Evolutionary conservation across 2,797 vertebrate species (phyloP).

Genomic region (Semaprochilodus insignis): DNA sequence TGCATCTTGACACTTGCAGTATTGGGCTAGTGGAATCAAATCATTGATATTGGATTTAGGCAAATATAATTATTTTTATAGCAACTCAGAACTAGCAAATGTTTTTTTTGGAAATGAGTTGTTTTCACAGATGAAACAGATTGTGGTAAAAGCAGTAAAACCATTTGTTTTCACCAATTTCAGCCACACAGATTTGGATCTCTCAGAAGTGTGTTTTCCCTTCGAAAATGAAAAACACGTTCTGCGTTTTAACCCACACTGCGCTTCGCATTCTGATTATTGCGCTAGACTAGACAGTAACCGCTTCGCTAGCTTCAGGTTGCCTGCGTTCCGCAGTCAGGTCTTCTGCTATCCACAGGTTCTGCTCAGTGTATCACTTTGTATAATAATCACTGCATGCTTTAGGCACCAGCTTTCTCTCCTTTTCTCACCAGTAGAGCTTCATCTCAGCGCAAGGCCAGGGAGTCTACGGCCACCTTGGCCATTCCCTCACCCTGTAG

Average conservation of each 20-base stretch:
- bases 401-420: constrained; percentile 32
- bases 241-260: constrained; percentile 46
- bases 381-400: constrained; percentile 44
- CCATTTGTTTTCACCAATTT: neutral
- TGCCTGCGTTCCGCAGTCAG: neutral
- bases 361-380: constrained; percentile 2
- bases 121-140: neutral
- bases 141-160: neutral
- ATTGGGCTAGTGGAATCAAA: neutral
- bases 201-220: constrained; percentile 46
- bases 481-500: constrained; percentile 15
- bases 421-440: constrained; percentile 23
- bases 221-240: neutral
- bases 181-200: constrained; percentile 53
- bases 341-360: neutral
- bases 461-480: constrained; percentile 8
- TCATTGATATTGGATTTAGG: neutral
- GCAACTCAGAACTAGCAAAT: neutral
- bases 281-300: constrained; percentile 30
- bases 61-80: neutral
- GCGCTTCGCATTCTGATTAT: constrained; percentile 41
- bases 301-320: constrained; percentile 18
- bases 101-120: neutral
- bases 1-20: neutral
- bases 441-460: constrained; percentile 7